Percentiles rank a stretch among this genome's conserved stretches.
phyloP scores from a whole-genome alignment of 2,797 vertebrate genomes.

The Babyrousa celebensis region DNA sequence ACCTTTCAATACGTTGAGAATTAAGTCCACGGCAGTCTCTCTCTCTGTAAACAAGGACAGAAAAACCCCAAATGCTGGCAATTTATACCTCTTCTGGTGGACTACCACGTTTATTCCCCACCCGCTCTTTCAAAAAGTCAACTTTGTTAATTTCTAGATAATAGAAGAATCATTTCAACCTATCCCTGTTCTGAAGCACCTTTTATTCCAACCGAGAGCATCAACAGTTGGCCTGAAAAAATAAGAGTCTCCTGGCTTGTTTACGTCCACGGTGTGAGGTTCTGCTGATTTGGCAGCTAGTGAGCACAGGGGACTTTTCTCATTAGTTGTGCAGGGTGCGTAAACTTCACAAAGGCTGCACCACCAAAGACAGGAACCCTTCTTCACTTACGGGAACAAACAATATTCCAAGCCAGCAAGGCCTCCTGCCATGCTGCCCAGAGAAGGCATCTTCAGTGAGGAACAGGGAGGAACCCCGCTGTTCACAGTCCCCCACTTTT shows the following conservation, averaged over 20 bases:
- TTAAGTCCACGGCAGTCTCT: constrained; percentile 30
- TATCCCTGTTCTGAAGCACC: neutral
- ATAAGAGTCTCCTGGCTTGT: neutral
- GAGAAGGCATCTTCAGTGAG: neutral
- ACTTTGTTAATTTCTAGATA: constrained; percentile 33
- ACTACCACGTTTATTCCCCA: neutral
- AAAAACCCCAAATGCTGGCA: neutral
- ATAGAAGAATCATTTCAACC: neutral
- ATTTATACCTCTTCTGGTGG: neutral
- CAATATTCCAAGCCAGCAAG: neutral
- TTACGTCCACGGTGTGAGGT: neutral
- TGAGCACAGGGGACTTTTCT: neutral
- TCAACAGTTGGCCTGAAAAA: constrained; percentile 24
- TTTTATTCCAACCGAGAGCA: constrained; percentile 60
- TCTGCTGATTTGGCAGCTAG: neutral
- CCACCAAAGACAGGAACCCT: neutral
- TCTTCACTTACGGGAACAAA: neutral
- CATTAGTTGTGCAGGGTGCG: neutral
- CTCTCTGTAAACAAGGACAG: constrained; percentile 28
- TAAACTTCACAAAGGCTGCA: neutral
- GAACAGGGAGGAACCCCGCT: neutral
- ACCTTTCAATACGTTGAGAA: constrained; percentile 5
- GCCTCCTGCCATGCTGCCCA: neutral
- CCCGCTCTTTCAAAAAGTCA: neutral
- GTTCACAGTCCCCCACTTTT: neutral